Conservation (phyloP, 2,113 vertebrate genomes). For the Tupaia tana region DNA sequence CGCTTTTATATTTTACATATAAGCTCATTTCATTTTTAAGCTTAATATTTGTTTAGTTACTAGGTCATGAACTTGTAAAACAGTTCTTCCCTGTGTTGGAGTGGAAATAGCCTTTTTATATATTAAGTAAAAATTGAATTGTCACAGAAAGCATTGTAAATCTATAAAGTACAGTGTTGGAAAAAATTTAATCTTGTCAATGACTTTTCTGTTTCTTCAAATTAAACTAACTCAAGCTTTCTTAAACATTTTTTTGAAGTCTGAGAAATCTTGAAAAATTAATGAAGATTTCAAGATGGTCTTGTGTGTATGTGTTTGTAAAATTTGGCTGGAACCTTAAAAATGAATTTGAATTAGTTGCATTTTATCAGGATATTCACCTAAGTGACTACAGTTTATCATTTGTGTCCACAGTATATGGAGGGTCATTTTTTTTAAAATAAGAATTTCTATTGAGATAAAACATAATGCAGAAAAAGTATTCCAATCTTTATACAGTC, state of each 20-base stretch:
- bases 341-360: not conserved
- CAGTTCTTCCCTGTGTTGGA: not conserved
- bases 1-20: not conserved
- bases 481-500: too few relatives aligned
- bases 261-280: constrained; percentile 40
- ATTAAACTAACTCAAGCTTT: not conserved
- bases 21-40: constrained; percentile 46
- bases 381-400: not conserved
- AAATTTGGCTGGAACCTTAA: constrained; percentile 29
- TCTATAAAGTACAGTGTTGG: not conserved
- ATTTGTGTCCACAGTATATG: constrained; percentile 39
- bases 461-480: not conserved
- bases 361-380: constrained; percentile 9
- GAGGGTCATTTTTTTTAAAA: constrained; percentile 6
- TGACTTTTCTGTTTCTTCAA: constrained; percentile 15
- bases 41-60: constrained; percentile 24
- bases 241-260: not conserved
- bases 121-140: constrained; percentile 30
- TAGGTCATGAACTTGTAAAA: constrained; percentile 9
- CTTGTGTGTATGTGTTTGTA: not conserved
- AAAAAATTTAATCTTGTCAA: constrained; percentile 19
- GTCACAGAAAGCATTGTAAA: not conserved
- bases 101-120: not conserved
- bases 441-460: constrained; percentile 40
- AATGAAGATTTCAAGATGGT: not conserved